Conservation (phyloP, 2,113 vertebrate species). For the Phalacrocorax pelagicus region DNA sequence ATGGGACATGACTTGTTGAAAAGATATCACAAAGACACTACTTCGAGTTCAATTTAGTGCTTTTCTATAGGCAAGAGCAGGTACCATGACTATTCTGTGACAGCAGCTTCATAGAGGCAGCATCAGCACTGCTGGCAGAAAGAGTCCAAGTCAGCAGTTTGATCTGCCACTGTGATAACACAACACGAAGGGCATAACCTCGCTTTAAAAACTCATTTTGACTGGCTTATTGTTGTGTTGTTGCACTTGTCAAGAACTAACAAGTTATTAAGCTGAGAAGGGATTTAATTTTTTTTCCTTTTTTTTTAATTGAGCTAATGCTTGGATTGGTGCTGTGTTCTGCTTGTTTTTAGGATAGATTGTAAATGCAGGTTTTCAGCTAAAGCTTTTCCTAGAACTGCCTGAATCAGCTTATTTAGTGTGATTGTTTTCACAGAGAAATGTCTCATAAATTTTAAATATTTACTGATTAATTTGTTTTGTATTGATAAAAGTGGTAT, state of each 20-base stretch:
- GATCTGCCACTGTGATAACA: slow-evolving; percentile 60
- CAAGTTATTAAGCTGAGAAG: slow-evolving; percentile 53
- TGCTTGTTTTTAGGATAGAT: slow-evolving; percentile 20
- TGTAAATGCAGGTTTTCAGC: slow-evolving; percentile 27
- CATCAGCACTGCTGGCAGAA: slow-evolving; percentile 49
- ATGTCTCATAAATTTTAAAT: slow-evolving; percentile 8
- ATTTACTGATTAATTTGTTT: slow-evolving; percentile 2
- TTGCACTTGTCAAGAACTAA: slow-evolving; percentile 60
- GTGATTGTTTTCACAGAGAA: neutral
- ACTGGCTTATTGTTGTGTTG: slow-evolving; percentile 64
- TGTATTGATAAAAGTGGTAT: neutral
- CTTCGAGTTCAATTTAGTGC: slow-evolving; percentile 76
- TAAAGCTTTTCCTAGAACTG: slow-evolving; percentile 27
- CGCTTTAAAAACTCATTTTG: slow-evolving; percentile 67
- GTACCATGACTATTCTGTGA: slow-evolving; percentile 63
- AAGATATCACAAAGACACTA: slow-evolving; percentile 78
- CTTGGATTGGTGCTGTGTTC: neutral
- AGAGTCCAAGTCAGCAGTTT: slow-evolving; percentile 67
- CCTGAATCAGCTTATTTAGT: slow-evolving; percentile 37
- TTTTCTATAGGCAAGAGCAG: slow-evolving; percentile 63
- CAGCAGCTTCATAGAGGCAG: slow-evolving; percentile 65
- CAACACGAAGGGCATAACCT: slow-evolving; percentile 66
- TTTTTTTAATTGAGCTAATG: slow-evolving; percentile 62
- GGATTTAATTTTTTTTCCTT: neutral
- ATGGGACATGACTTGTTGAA: slow-evolving; percentile 82